Base-by-base conservation (phyloP, 2,888 invertebrate genomes). In the Zaprionus lineosus region DNA sequence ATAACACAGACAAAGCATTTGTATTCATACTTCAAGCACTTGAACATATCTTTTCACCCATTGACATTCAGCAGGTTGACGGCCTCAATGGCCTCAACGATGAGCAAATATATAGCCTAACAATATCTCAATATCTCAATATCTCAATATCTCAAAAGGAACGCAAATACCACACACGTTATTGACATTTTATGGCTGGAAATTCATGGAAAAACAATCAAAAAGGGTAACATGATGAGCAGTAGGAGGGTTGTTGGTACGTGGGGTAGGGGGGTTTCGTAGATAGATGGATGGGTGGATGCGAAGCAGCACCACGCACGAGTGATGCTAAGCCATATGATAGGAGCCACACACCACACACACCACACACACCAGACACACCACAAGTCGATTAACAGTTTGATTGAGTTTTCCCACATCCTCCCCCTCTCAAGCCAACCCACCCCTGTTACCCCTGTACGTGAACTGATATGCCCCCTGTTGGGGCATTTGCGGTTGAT, bases 151-250 rank as follows among this genome's bases (percentile, higher is more conserved):
- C 53, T 65, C 16, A 24, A 34, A 46, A 19, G 37, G 40, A 59
- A 50, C 44, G 62, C 61, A 77, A 60, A 73, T 70, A 60, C 67
- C 79, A 68, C 61, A 69, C 66, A 83, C 74, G 68, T 78, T 79
- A 79, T 83, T 83, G 79, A 83, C 79, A 83, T 83, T 79, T 79
- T 74, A 83, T 76, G 82, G 60, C 44, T 74, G 57, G 40, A 61
- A 76, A 78, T 69, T 78, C 65, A 73, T 72, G 59, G 41, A 74
- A 76, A 72, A 81, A 72, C 71, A 77, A 82, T 71, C 64, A 51
- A 60, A 71, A 79, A 51, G 78, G 75, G 78, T 70, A 59, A 47
- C 14, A 18, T 34, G n/a, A 31, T 46, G 26, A 34, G 47, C n/a
- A n/a, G n/a, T n/a, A n/a, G n/a, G n/a, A n/a, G n/a, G n/a, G n/a